Base-by-base conservation (phyloP, 2,888 invertebrate species). In the Rhaphigaster nebulosa region DNA sequence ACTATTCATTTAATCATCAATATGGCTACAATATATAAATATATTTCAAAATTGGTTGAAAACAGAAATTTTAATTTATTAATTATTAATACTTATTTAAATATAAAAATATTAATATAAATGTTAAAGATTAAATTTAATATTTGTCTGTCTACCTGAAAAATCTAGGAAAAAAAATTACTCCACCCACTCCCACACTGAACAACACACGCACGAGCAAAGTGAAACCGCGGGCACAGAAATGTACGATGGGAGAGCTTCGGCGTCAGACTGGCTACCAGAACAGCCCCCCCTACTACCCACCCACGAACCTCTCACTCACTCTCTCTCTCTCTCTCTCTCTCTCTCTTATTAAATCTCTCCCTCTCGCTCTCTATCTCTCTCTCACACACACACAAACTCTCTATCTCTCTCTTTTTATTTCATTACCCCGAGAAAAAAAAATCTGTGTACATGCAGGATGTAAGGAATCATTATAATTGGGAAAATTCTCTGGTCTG, bases 211-310 rank as follows among this genome's bases (percentile, higher is more conserved):
- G 70, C 70, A 76, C 70, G 34, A 38, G 20, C 38, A 2, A 34
- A 38, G 8, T 23, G 38, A 76, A 76, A 20, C 70, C 70, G 34
- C 34, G 34, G 23, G 20, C 38, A 76, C 70, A 76, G 70, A 70
- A 34, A 38, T 23, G 70, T 38, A 38, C 34, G 38, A 38, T 38
- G 34, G 34, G 18, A 20, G 70, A 38, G 38, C 20, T 76, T 76
- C 70, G 70, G 70, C 70, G 70, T 76, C 70, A 76, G 70, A 76
- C 70, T 76, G 70, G 70, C 70, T 76, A 76, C 70, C 70, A 38
- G 70, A 20, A 23, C 18, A 10, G 5, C 15, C 38, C 38, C 70
- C 70, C 38, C 70, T 38, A 0, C 70, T 23, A 38, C 38, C 15
- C 38, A 76, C 34, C 70, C 34, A 65, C 29, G n/a, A 60, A 12